Conservation (phyloP, 2,888 invertebrate genomes). For the Tuta absoluta region DNA sequence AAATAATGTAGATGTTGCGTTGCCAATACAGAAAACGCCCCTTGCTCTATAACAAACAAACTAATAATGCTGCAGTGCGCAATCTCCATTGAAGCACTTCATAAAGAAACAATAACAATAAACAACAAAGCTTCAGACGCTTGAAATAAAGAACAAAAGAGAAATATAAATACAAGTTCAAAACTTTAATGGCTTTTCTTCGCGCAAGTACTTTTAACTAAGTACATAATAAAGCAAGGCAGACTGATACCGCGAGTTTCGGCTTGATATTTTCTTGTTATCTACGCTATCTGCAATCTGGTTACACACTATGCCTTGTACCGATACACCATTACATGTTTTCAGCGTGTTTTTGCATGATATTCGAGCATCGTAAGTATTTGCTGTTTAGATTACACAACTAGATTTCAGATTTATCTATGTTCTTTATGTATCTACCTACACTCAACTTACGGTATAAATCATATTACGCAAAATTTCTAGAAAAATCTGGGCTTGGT, state of each 20-base stretch:
- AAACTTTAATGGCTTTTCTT: constrained; percentile 20
- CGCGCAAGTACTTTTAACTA: constrained; percentile 18
- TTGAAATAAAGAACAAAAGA: constrained; percentile 17
- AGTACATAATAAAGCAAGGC: background rate
- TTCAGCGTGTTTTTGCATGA: constrained; percentile 50
- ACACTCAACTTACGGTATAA: background rate
- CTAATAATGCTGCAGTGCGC: constrained; percentile 14
- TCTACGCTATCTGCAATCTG: constrained; percentile 68
- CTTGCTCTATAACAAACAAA: constrained; percentile 2
- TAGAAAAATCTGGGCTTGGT: constrained; percentile 6
- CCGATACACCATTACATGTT: constrained; percentile 60
- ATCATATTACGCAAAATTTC: background rate
- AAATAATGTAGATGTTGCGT: constrained; percentile 1
- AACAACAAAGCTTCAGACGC: constrained; percentile 17
- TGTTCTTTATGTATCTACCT: too few relatives aligned
- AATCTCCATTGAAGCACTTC: constrained; percentile 13
- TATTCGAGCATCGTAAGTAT: background rate
- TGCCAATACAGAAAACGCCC: constrained; percentile 20
- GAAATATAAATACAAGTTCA: constrained; percentile 20
- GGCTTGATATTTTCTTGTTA: constrained; percentile 50
- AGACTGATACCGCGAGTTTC: constrained; percentile 23
- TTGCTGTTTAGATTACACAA: background rate
- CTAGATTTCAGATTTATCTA: background rate
- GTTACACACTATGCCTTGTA: constrained; percentile 66
- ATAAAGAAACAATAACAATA: constrained; percentile 17